phyloP scores from a whole-genome alignment of 2,797 vertebrate species.

The Eulemur coronatus region DNA sequence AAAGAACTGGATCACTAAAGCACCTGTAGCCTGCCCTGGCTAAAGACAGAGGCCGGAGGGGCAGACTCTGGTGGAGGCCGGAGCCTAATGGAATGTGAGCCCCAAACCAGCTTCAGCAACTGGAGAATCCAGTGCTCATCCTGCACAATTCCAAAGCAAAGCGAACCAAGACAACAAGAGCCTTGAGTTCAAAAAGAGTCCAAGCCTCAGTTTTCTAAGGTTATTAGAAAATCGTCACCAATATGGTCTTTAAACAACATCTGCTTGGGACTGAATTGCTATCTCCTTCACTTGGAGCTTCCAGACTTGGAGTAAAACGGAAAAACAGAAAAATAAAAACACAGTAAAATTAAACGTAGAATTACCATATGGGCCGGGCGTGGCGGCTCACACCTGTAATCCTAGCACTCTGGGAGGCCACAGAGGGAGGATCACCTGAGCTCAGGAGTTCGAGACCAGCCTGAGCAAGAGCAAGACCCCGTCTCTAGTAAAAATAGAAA shows the following conservation, averaged over 20 bases:
- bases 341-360: not conserved
- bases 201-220: not conserved
- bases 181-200: not conserved
- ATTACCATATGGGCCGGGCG: not conserved
- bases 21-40: not conserved
- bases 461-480: no score
- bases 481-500: no score
- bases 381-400: no score
- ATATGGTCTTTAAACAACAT: not conserved
- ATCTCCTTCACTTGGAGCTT: not conserved
- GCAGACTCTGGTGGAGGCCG: not conserved
- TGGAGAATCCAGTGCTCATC: not conserved
- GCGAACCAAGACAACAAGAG: not conserved
- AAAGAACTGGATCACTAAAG: not conserved
- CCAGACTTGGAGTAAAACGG: not conserved
- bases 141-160: not conserved
- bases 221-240: not conserved
- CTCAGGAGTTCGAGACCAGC: no score
- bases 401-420: no score
- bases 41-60: not conserved
- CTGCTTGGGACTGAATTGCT: not conserved
- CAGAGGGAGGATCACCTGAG: no score
- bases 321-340: not conserved
- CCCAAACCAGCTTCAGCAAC: not conserved
- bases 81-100: not conserved